Evolutionary conservation across 2,797 vertebrate genomes (phyloP).

Genomic region (Astyanax mexicanus): DNA sequence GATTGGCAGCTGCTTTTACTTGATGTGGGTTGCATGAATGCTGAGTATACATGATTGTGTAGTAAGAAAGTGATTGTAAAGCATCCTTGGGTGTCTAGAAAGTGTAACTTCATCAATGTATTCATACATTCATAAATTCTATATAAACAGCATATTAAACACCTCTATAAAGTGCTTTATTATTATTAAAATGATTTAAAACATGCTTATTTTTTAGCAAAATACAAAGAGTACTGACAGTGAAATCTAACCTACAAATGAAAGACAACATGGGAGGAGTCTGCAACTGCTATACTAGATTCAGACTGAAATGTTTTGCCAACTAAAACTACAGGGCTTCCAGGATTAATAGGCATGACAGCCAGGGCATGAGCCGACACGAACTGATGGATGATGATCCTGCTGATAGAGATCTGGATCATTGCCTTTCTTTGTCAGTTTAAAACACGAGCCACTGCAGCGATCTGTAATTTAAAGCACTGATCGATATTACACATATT

Average conservation of each 20-base stretch:
- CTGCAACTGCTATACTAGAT: too few relatives aligned
- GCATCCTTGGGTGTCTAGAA: too few relatives aligned
- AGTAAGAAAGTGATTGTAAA: too few relatives aligned
- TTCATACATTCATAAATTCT: too few relatives aligned
- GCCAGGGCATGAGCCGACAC: neutral
- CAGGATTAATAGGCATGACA: neutral
- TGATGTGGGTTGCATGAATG: too few relatives aligned
- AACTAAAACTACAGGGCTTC: neutral
- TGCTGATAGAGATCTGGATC: neutral
- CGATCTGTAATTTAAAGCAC: neutral
- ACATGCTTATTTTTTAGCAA: too few relatives aligned
- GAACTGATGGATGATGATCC: neutral
- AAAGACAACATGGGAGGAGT: neutral
- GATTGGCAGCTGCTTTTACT: too few relatives aligned
- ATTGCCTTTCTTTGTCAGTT: neutral
- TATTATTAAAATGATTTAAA: neutral
- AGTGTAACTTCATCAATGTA: too few relatives aligned
- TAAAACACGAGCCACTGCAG: neutral
- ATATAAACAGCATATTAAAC: too few relatives aligned
- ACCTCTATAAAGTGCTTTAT: too few relatives aligned
- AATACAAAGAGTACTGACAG: too few relatives aligned
- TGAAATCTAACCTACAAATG: neutral
- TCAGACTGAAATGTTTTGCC: neutral
- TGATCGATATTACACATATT: slow-evolving; percentile 12
- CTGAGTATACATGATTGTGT: too few relatives aligned